phyloP scores from a whole-genome alignment of 1,140 invertebrate genomes.

The Ceratina calcarata region DNA sequence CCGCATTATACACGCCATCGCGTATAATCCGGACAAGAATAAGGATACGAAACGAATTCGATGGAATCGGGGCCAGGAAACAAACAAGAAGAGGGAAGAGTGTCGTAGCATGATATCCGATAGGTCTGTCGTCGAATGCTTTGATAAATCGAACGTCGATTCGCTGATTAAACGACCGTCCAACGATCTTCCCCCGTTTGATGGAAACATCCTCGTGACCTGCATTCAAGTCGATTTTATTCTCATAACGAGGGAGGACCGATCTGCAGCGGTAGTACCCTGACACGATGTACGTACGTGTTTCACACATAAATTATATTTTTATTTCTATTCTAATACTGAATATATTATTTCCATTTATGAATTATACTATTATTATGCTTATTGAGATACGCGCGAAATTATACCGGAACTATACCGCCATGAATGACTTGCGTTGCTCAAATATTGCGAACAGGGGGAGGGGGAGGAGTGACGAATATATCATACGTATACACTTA shows the following conservation, averaged over 20 bases:
- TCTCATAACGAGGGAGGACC: neutral
- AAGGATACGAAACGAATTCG: slow-evolving; percentile 21
- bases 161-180: neutral
- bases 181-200: neutral
- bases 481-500: no score
- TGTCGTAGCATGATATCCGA: slow-evolving; percentile 20
- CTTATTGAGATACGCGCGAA: no score
- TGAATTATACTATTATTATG: no score
- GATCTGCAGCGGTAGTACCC: neutral
- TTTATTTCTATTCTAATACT: no score
- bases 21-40: slow-evolving; percentile 59
- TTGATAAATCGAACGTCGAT: slow-evolving; percentile 24
- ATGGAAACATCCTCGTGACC: neutral
- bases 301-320: no score
- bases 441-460: no score
- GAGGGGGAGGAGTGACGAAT: no score
- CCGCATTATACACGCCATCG: slow-evolving; percentile 63
- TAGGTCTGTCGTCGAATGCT: slow-evolving; percentile 13
- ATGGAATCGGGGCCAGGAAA: slow-evolving; percentile 1
- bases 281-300: no score
- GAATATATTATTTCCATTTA: no score
- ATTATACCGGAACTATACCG: no score
- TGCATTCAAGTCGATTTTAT: neutral
- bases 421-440: no score
- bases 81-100: neutral